Conservation (phyloP, 1,140 invertebrate genomes). For the Cydia fagiglandana region DNA sequence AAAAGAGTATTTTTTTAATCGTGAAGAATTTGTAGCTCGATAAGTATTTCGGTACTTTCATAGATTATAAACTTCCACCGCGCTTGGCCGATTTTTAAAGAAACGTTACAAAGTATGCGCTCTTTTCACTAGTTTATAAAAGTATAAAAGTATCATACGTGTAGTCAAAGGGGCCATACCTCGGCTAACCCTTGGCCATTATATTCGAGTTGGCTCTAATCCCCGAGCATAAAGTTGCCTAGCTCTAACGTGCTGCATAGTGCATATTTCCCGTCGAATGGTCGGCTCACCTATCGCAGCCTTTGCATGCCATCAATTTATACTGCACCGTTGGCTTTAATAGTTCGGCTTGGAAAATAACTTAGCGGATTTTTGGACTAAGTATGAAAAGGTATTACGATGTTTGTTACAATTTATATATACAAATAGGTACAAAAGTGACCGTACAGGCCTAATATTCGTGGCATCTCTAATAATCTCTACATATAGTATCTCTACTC, state of each 20-base stretch:
- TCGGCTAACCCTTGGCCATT: not conserved
- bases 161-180: not conserved
- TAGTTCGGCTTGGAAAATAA: not conserved
- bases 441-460: no score
- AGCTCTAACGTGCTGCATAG: not conserved
- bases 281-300: constrained; percentile 14
- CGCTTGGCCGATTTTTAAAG: no score
- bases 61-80: no score
- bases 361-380: not conserved
- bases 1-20: no score
- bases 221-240: not conserved
- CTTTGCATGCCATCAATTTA: constrained; percentile 23
- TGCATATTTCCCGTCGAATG: not conserved
- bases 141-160: not conserved
- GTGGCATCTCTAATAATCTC: not conserved
- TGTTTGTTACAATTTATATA: not conserved
- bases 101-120: no score
- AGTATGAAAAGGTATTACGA: not conserved
- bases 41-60: no score
- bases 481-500: not conserved
- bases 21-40: no score
- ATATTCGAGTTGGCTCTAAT: not conserved
- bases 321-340: constrained; percentile 16
- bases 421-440: not conserved
- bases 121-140: not conserved